Base-by-base conservation (phyloP, 2,797 vertebrate genomes). In the Mionectes olivaceus region DNA sequence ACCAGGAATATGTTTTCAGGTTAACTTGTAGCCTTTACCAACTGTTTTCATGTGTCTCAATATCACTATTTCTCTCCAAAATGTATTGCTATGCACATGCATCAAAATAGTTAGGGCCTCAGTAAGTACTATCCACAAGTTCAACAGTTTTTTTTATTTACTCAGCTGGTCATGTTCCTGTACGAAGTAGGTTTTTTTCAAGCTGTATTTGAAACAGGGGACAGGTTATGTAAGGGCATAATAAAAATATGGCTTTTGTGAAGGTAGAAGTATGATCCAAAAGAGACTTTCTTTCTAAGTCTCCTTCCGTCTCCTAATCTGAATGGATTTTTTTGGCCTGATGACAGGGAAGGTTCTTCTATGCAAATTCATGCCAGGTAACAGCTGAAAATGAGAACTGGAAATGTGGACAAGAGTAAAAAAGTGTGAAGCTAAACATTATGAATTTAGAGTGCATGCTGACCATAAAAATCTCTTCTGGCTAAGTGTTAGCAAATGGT, bases 131-230 rank as follows among this genome's bases (percentile, higher is more conserved):
- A 95, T 85, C 59, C 96, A 93, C 79, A 61, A 94, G 46, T 79
- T 91, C 93, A 94, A 94, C 74, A 43, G 35, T 87, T 93, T 95
- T 94, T 97, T 95, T 92, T 97, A 93, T 96, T 97, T 94, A 92
- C 68, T 96, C 96, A 96, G 96, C 96, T 96, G 96, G 87, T 71
- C 84, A 81, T 97, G 94, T 81, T 91, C 92, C 96, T 94, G 65
- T 90, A 68, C 0, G 37, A 90, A 76, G 53, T 14, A 93, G 65
- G 7, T 46, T 69, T 91, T 74, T 69, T 90, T 57, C 49, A 78
- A 83, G 57, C 78, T 82, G n/a, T 76, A 91, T 81, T 92, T 94
- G 95, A 91, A 94, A 83, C 49, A 83, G 55, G 55, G 91, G 94
- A 95, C 80, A 93, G 94, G 94, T 95, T 97, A 94, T 95, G 74